phyloP scores from a whole-genome alignment of 64 coral and sea anemone genomes.

The Trachythela sp. region DNA sequence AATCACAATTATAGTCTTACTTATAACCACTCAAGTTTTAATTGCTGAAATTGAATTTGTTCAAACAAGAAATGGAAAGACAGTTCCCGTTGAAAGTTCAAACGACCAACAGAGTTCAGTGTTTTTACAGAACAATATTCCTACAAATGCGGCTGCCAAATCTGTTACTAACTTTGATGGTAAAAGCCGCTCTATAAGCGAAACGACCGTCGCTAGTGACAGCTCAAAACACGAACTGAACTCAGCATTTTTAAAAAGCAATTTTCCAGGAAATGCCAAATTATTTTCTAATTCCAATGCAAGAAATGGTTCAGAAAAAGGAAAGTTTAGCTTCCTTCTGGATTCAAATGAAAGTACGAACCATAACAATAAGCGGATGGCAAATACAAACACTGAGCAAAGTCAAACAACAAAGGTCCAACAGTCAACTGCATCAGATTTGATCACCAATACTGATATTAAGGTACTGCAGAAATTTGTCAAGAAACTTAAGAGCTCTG shows the following conservation, averaged over 20 bases:
- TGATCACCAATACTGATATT: not conserved
- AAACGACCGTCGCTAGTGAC: not conserved
- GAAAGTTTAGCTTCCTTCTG: not conserved
- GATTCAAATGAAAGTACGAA: not conserved
- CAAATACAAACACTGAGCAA: not conserved
- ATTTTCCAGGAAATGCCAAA: not conserved
- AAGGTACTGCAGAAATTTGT: slow-evolving; percentile 1
- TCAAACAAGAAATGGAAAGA: not conserved
- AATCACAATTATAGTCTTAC: not conserved
- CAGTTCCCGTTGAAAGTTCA: not conserved
- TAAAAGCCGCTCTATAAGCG: not conserved
- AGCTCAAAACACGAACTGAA: not conserved
- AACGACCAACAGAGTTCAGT: not conserved
- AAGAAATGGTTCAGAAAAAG: not conserved
- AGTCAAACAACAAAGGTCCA: not conserved
- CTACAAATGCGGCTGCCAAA: not conserved
- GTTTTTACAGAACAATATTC: not conserved
- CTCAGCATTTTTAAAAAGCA: not conserved
- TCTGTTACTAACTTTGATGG: not conserved
- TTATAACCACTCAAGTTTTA: not conserved
- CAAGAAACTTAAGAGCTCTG: not conserved
- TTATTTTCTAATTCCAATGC: not conserved
- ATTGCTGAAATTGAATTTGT: not conserved
- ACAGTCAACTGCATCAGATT: not conserved
- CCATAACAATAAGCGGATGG: not conserved